These are phyloP conservation scores for Ectropis grisescens DNA, from an alignment of 1,140 invertebrate species.

Conservation along the genomic window DNA sequence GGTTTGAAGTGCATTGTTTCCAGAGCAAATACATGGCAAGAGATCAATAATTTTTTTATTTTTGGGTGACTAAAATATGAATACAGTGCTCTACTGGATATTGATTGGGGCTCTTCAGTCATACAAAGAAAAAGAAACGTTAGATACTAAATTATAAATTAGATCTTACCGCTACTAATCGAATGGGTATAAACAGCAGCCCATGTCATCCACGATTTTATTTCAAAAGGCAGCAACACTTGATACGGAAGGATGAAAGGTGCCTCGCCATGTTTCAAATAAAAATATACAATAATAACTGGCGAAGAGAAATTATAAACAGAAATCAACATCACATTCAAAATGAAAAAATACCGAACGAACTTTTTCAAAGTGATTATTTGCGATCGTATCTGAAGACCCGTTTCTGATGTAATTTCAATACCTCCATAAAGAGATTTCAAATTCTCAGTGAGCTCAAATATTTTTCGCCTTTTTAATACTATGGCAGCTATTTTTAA, in stretches of 20 bases:
- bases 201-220: conserved; percentile 27
- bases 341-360: conserved; percentile 35
- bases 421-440: conserved; percentile 17
- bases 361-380: conserved; percentile 24
- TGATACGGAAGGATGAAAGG: conserved; percentile 29
- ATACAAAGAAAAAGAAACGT: too few species aligned
- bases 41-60: too few species aligned
- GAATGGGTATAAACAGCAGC: conserved; percentile 27
- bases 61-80: too few species aligned
- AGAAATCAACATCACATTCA: conserved; percentile 31
- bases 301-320: conserved; percentile 41
- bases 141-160: too few species aligned
- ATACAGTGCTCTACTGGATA: too few species aligned
- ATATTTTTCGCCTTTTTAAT: conserved; percentile 24
- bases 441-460: conserved; percentile 18
- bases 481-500: conserved; percentile 32
- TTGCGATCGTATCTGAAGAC: conserved; percentile 16
- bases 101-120: too few species aligned
- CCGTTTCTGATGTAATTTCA: conserved; percentile 15
- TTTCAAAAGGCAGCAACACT: conserved; percentile 30
- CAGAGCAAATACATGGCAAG: too few species aligned
- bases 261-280: conserved; percentile 17
- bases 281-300: conserved; percentile 26
- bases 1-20: too few species aligned
- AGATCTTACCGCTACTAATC: conserved; percentile 25